Percentiles rank a stretch among this genome's conserved stretches.
These are phyloP conservation scores for Micropoecilia bifurca DNA, from an alignment of 2,797 vertebrate genomes.

Conservation along the genomic window DNA sequence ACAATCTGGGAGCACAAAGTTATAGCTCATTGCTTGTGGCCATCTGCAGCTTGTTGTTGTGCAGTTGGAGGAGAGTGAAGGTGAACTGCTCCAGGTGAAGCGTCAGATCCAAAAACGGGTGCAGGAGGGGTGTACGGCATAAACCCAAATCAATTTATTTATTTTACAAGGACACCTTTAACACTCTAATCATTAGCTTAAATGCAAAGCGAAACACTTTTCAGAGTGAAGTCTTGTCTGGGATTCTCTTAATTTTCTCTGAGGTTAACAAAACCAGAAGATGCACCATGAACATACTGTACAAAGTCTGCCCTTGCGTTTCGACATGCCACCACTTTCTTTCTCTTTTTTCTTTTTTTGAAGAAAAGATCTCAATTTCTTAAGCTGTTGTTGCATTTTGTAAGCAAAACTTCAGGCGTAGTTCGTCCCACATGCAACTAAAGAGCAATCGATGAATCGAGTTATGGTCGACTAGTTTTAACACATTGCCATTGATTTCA, in stretches of 20 bases:
- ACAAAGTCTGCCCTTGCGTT: background rate
- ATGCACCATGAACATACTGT: background rate
- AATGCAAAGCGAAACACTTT: background rate
- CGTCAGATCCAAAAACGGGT: background rate
- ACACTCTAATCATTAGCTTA: background rate
- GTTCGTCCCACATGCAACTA: background rate
- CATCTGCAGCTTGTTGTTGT: background rate
- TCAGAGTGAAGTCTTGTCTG: background rate
- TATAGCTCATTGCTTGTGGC: background rate
- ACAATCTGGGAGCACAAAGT: background rate
- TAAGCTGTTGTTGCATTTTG: background rate
- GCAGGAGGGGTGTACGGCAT: background rate
- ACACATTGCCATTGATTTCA: background rate
- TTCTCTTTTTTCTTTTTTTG: background rate
- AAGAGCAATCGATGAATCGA: background rate
- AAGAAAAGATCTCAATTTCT: background rate
- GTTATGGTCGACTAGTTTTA: background rate
- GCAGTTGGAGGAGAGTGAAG: slow-evolving; percentile 1
- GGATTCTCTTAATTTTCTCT: background rate
- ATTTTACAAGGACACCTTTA: background rate
- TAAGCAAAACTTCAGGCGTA: background rate
- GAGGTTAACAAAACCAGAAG: background rate
- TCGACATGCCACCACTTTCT: background rate
- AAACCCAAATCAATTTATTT: background rate
- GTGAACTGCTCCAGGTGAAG: slow-evolving; percentile 3